A percentile compares a stretch with the other conserved stretches of the same genome.
Evolutionary conservation across 2,113 vertebrate species (phyloP).

Genomic region (Phalacrocorax aristotelis): DNA sequence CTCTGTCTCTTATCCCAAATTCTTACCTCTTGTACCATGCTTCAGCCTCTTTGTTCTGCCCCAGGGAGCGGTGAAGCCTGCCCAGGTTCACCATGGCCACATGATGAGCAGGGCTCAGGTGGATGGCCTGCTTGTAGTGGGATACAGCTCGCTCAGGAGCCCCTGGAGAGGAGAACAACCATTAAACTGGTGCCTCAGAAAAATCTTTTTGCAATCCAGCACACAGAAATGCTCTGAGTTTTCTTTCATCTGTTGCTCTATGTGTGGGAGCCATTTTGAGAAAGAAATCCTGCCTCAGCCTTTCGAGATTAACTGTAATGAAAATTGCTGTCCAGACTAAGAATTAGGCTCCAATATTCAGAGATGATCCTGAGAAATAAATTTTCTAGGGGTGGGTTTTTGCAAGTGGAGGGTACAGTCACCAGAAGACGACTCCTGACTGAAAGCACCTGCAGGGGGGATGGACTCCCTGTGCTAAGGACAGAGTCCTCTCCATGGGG

Average conservation of each 20-base stretch:
- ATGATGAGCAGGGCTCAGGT: conserved; percentile 86
- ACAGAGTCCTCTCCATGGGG: neutral
- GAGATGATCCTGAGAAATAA: accelerated
- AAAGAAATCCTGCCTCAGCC: neutral
- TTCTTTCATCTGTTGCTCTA: neutral
- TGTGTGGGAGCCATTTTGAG: neutral
- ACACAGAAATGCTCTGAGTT: neutral
- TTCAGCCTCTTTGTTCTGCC: conserved; percentile 88
- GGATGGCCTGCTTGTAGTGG: conserved; percentile 91
- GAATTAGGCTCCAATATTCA: neutral
- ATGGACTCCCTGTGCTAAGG: neutral
- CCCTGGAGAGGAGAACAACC: conserved; percentile 67
- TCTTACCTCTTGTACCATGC: conserved; percentile 91
- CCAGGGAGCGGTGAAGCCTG: conserved; percentile 88
- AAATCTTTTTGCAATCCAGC: neutral
- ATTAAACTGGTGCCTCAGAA: neutral
- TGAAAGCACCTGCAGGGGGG: neutral
- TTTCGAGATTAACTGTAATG: neutral
- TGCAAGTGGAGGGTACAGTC: neutral
- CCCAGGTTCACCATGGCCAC: conserved; percentile 98
- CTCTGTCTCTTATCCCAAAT: neutral
- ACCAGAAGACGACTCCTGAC: neutral
- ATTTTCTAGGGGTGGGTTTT: neutral
- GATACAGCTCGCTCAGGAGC: conserved; percentile 79
- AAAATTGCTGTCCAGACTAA: neutral